These are phyloP conservation scores for Scolanthus callimorphus DNA, from an alignment of 92 coral and sea anemone species.

Conservation along the genomic window DNA sequence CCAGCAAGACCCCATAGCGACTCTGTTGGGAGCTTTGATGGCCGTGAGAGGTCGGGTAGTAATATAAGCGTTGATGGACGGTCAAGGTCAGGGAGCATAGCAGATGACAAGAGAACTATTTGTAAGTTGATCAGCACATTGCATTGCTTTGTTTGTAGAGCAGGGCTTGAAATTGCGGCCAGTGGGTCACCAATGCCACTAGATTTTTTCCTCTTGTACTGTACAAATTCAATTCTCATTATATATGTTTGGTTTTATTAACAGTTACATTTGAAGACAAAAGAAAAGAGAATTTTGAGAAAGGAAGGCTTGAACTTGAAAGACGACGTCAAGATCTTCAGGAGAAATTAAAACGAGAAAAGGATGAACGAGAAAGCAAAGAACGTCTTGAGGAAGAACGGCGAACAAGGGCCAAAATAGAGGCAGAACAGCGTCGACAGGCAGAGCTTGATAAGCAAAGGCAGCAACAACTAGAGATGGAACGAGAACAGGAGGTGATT, in stretches of 20 bases:
- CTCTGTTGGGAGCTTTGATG: slow-evolving; percentile 47
- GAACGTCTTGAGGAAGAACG: slow-evolving; percentile 87
- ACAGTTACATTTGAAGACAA: slow-evolving; percentile 98
- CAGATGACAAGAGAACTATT: slow-evolving; percentile 43
- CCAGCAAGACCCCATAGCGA: slow-evolving; percentile 31
- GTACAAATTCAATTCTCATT: too few relatives aligned
- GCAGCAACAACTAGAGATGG: slow-evolving; percentile 96
- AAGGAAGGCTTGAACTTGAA: slow-evolving; percentile 93
- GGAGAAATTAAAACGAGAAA: slow-evolving; percentile 74
- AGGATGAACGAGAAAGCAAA: slow-evolving; percentile 86
- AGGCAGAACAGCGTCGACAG: slow-evolving; percentile 96
- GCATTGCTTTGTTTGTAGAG: too few relatives aligned
- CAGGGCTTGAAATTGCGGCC: too few relatives aligned
- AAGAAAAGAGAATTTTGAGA: slow-evolving; percentile 92
- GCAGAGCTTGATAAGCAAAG: slow-evolving; percentile 96
- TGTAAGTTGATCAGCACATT: too few relatives aligned
- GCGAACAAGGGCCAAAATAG: slow-evolving; percentile 85
- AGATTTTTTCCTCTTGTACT: too few relatives aligned
- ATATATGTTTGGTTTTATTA: not conserved
- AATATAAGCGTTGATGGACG: slow-evolving; percentile 58
- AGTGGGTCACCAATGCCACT: too few relatives aligned
- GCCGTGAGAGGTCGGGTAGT: slow-evolving; percentile 79
- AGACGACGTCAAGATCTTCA: slow-evolving; percentile 89
- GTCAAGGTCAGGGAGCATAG: slow-evolving; percentile 57
- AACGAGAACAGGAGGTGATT: slow-evolving; percentile 95